Percentiles rank a stretch among this genome's conserved stretches.
Conservation (phyloP, 2,797 vertebrate genomes). For the Sylvilagus floridanus region DNA sequence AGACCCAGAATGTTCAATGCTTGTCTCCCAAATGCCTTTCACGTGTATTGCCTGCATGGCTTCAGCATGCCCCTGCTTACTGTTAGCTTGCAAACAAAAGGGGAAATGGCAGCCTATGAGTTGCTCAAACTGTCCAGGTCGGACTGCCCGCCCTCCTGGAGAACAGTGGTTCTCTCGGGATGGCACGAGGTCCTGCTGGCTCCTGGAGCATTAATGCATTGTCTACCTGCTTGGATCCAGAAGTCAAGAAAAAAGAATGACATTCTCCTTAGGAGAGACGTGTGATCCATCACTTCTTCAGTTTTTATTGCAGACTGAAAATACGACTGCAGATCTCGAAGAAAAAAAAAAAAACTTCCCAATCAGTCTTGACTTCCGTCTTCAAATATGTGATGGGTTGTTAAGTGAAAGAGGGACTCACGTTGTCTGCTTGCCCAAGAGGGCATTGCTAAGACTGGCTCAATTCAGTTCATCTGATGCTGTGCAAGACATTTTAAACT, state of each 20-base stretch:
- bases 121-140: background rate
- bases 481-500: background rate
- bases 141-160: background rate
- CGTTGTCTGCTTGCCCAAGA: background rate
- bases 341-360: constrained; percentile 29
- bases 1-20: background rate
- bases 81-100: constrained; percentile 13
- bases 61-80: background rate
- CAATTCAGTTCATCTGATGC: background rate
- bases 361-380: background rate
- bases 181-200: background rate
- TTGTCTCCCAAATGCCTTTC: constrained; percentile 11
- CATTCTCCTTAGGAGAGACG: constrained; percentile 46
- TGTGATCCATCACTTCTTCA: constrained; percentile 46
- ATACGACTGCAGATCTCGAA: constrained; percentile 53
- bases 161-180: background rate
- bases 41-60: background rate
- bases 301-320: constrained; percentile 52
- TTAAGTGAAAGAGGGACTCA: constrained; percentile 18
- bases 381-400: constrained; percentile 59
- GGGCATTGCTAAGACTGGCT: background rate
- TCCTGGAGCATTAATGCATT: background rate
- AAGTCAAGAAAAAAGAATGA: constrained; percentile 49
- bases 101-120: background rate
- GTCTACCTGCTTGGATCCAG: constrained; percentile 27